Base-by-base conservation (phyloP, 2,797 vertebrate genomes). In the Microhierax caerulescens region DNA sequence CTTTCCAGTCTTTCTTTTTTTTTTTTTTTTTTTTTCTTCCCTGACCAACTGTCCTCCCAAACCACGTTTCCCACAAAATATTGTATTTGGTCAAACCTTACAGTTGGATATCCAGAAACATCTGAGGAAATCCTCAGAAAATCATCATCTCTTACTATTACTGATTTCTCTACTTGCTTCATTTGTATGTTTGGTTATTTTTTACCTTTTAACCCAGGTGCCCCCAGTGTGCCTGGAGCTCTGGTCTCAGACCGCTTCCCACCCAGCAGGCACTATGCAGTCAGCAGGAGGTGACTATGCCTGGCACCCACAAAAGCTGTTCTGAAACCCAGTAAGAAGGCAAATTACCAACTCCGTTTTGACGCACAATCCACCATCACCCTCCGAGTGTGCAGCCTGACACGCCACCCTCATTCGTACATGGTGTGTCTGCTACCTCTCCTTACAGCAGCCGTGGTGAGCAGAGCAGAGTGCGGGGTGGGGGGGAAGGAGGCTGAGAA, bases 301-400 rank as follows among this genome's bases (percentile, higher is more conserved):
- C n/a, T 4, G 0, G 6, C 67, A 79, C 3, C 53, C n/a, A 25
- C 1, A 12, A 7, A 69, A 48, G 9, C 24, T 36, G 41, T 27
- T 72, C 37, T 74, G 68, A 45, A 89, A 43, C 18, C 0, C 0
- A n/a, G 2, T 7, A 27, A 7, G 2, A 36, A 64, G 34, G 25
- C 36, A 21, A 85, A n/a, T 50, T 64, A 11, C 10, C 65, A 69
- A 0, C 7, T 56, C 37, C 30, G 43, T 10, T 13, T 68, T 41
- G 47, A 64, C 30, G 18, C 21, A 13, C 2, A 7, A 34, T 16
- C 24, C 30, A 13, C 6, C 36, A 8, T 13, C 34, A 3, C 0
- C 0, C 56, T 59, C 7, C 0, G 1, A 21, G 43, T 0, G 1
- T 45, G 56, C 28, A 67, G 43, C 21, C 22, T 75, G n/a, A 48